Evolutionary conservation across 2,888 invertebrate genomes (phyloP).

Genomic region (Ectemnius lituratus): DNA sequence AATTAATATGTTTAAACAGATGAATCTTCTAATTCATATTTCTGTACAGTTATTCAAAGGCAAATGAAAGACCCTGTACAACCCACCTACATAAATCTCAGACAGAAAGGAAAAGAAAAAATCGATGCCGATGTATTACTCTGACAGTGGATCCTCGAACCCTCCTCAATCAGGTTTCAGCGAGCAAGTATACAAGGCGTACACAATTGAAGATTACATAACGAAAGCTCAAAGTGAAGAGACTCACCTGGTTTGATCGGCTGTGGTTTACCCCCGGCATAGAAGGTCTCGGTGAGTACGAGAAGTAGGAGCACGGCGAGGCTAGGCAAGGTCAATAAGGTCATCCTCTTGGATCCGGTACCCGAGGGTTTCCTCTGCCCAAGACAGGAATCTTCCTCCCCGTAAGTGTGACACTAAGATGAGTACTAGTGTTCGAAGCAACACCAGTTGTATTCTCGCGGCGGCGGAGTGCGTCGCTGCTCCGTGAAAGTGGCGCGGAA

Average conservation of each 20-base stretch:
- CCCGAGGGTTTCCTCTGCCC: neutral
- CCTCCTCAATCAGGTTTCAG: too few species aligned
- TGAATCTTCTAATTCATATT: too few species aligned
- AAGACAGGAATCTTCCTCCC: neutral
- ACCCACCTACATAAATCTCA: too few species aligned
- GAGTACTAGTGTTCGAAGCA: neutral
- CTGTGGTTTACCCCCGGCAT: conserved; percentile 49
- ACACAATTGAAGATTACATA: neutral
- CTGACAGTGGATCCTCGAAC: too few species aligned
- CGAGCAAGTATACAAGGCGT: too few species aligned
- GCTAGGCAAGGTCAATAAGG: conserved; percentile 47
- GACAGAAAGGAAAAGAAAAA: neutral
- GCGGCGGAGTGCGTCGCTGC: too few species aligned
- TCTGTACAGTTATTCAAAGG: too few species aligned
- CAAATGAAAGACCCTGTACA: too few species aligned
- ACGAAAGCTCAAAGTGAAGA: neutral
- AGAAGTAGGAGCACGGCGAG: conserved; percentile 47
- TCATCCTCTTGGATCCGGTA: conserved; percentile 47
- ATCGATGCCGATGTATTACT: neutral
- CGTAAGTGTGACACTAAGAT: neutral
- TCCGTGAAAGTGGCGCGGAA: too few species aligned
- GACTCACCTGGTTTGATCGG: conserved; percentile 67
- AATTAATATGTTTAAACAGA: too few species aligned
- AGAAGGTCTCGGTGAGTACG: conserved; percentile 30
- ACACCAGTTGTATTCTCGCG: neutral